A percentile compares a stretch with the other conserved stretches of the same genome.
phyloP scores from a whole-genome alignment of 2,113 vertebrate genomes.

The Athene cunicularia region DNA sequence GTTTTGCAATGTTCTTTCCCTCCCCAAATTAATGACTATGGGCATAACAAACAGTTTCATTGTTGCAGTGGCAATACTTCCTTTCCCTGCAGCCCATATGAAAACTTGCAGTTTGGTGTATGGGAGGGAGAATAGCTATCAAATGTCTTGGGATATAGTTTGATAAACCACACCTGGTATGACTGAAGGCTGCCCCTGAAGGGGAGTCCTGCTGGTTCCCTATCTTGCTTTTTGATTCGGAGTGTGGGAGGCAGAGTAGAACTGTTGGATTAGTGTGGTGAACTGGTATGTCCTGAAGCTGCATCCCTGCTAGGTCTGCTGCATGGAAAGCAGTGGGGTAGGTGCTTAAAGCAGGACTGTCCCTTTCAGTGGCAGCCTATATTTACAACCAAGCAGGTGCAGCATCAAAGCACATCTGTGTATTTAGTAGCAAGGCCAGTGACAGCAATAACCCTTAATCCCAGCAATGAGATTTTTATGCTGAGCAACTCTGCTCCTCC shows the following conservation, averaged over 20 bases:
- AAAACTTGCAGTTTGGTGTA: neutral
- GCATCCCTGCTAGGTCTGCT: neutral
- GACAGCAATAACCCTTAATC: neutral
- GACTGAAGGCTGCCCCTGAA: neutral
- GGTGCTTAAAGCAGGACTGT: neutral
- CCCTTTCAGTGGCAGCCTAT: neutral
- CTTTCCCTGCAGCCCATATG: rapidly evolving
- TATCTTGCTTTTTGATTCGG: neutral
- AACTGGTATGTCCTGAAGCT: neutral
- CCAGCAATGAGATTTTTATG: neutral
- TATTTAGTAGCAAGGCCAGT: neutral
- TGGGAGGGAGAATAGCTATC: neutral
- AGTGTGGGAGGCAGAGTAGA: neutral
- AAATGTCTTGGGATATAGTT: neutral
- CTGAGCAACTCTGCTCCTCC: neutral
- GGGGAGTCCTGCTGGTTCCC: neutral
- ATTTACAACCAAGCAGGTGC: neutral
- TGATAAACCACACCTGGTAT: neutral
- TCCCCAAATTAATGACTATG: neutral
- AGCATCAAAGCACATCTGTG: neutral
- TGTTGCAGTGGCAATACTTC: neutral
- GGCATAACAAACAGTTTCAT: neutral
- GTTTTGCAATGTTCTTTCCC: neutral
- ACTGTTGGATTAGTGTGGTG: neutral
- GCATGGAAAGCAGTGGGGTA: neutral